Conservation (phyloP, 2,113 vertebrate species). For the Castor canadensis region DNA sequence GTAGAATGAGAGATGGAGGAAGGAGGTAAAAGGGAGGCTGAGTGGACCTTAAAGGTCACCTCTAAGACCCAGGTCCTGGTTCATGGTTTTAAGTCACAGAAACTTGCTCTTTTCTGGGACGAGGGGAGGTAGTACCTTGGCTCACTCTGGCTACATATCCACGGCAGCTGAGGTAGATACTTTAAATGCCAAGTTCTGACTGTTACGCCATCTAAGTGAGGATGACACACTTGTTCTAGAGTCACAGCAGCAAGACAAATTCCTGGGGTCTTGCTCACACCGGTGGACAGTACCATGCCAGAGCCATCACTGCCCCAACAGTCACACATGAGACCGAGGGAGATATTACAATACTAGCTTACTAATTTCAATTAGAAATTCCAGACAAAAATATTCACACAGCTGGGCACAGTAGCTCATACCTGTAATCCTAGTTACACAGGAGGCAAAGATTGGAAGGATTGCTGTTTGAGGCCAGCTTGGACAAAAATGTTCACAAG, state of each 20-base stretch:
- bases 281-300: not conserved
- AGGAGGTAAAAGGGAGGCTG: not conserved
- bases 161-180: not conserved
- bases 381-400: not conserved
- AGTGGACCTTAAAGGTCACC: not conserved
- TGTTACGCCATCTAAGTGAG: not conserved
- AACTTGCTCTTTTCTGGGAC: not conserved
- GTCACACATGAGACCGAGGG: not conserved
- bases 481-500: no score
- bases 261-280: not conserved
- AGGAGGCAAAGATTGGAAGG: no score
- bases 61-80: not conserved
- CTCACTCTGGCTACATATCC: not conserved
- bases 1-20: not conserved
- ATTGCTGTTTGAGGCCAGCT: no score
- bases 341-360: not conserved
- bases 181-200: not conserved
- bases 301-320: not conserved
- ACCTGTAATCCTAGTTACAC: no score
- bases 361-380: slow-evolving; percentile 1
- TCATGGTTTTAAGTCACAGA: slow-evolving; percentile 22
- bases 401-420: no score
- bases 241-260: not conserved
- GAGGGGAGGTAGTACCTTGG: not conserved
- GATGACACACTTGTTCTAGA: not conserved